Evolutionary conservation across 2,888 invertebrate species (phyloP).

Genomic region (Colostygia pectinataria): DNA sequence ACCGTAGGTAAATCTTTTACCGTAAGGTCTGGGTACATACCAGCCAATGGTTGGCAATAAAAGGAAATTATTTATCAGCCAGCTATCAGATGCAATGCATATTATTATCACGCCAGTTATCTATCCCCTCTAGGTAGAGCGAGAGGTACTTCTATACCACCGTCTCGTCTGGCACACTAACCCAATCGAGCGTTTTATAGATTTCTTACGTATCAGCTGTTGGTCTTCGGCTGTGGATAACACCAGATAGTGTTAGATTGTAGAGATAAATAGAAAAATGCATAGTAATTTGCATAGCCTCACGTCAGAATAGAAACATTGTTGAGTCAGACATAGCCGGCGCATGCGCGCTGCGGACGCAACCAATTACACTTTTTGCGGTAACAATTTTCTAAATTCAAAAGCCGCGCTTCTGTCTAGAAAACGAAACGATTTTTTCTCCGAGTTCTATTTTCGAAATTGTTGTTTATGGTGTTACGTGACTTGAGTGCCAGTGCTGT

Average conservation of each 20-base stretch:
- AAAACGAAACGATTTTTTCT: constrained; percentile 62
- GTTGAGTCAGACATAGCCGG: constrained; percentile 61
- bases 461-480: constrained; percentile 40
- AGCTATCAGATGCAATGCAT: constrained; percentile 76
- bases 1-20: constrained; percentile 48
- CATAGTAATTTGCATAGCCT: constrained; percentile 61
- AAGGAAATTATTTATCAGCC: constrained; percentile 67
- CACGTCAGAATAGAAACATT: constrained; percentile 47
- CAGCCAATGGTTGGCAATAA: constrained; percentile 55
- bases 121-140: constrained; percentile 65
- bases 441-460: constrained; percentile 44
- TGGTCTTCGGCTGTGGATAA: constrained; percentile 28
- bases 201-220: constrained; percentile 49
- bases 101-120: constrained; percentile 70
- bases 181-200: constrained; percentile 67
- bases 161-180: constrained; percentile 70
- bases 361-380: constrained; percentile 63
- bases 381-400: constrained; percentile 65
- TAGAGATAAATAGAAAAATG: constrained; percentile 56
- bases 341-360: constrained; percentile 60
- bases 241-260: constrained; percentile 37
- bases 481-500: constrained; percentile 47
- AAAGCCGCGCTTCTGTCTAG: constrained; percentile 54
- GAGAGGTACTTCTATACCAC: constrained; percentile 45
- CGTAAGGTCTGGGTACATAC: constrained; percentile 45